These are phyloP conservation scores for Athrips mouffetella DNA, from an alignment of 2,888 invertebrate genomes.

Conservation along the genomic window DNA sequence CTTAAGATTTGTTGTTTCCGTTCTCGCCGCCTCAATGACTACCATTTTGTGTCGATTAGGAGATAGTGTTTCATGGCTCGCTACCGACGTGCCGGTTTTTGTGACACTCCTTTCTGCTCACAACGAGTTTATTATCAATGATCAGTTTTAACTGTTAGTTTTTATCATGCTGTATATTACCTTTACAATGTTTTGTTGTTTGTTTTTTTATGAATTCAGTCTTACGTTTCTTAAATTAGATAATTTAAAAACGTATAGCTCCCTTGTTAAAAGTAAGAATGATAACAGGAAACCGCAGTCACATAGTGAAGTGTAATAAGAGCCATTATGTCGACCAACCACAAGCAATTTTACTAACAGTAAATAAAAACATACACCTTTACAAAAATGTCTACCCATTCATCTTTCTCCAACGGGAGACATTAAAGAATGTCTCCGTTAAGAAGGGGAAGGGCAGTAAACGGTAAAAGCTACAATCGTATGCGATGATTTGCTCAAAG, in stretches of 20 bases:
- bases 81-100: conserved; percentile 72
- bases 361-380: conserved; percentile 72
- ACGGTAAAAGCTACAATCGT: conserved; percentile 57
- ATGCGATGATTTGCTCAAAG: conserved; percentile 36
- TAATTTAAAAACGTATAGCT: conserved; percentile 22
- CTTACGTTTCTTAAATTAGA: conserved; percentile 23
- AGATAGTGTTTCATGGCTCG: conserved; percentile 75
- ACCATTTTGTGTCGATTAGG: conserved; percentile 75
- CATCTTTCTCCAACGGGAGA: conserved; percentile 72
- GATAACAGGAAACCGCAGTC: conserved; percentile 63
- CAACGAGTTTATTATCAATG: conserved; percentile 69
- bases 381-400: conserved; percentile 74
- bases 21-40: conserved; percentile 73
- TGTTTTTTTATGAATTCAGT: conserved; percentile 36
- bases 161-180: too few relatives aligned
- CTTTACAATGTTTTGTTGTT: conserved; percentile 40
- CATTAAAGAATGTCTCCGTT: conserved; percentile 75
- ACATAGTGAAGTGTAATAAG: conserved; percentile 56
- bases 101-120: conserved; percentile 66
- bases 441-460: conserved; percentile 66
- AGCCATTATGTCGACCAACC: conserved; percentile 67
- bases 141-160: conserved; percentile 51
- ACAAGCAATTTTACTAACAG: conserved; percentile 61
- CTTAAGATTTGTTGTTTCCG: conserved; percentile 74
- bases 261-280: conserved; percentile 42